A percentile compares a stretch with the other conserved stretches of the same genome.
phyloP scores from a whole-genome alignment of 2,113 vertebrate genomes.

The Gymnogyps californianus region DNA sequence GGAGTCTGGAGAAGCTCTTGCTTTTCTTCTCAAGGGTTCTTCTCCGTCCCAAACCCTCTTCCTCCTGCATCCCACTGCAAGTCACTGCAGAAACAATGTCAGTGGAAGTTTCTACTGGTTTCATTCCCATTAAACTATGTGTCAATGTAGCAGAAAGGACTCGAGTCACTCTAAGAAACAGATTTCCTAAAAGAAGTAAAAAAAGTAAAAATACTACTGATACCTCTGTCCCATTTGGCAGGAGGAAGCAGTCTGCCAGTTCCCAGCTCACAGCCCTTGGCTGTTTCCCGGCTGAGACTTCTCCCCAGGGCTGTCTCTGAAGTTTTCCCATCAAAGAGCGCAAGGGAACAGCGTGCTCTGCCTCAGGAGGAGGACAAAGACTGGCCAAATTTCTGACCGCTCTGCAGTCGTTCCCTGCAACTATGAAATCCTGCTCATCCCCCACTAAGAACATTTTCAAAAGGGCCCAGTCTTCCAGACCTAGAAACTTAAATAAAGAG shows the following conservation, averaged over 20 bases:
- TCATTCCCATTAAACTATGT: background rate
- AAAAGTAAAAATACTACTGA: background rate
- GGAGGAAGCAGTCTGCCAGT: background rate
- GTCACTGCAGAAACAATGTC: background rate
- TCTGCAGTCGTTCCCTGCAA: background rate
- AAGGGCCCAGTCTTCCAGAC: background rate
- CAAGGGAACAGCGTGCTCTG: background rate
- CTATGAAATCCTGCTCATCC: background rate
- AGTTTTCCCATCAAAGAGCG: background rate
- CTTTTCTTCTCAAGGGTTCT: background rate
- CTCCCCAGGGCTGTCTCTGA: background rate
- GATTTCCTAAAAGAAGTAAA: background rate
- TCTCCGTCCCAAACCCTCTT: background rate
- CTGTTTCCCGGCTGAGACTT: background rate
- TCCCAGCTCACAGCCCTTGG: background rate
- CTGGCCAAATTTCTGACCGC: background rate
- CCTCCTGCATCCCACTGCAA: background rate
- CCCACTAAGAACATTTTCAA: background rate
- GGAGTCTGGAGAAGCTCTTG: background rate
- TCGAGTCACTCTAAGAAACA: background rate
- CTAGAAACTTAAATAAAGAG: background rate
- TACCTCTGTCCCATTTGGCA: background rate
- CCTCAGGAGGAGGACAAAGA: background rate
- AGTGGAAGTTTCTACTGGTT: background rate
- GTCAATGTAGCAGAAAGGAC: background rate